Percentiles rank a stretch among this genome's conserved stretches.
Evolutionary conservation across 1,140 invertebrate genomes (phyloP).

Genomic region (Patella vulgata): DNA sequence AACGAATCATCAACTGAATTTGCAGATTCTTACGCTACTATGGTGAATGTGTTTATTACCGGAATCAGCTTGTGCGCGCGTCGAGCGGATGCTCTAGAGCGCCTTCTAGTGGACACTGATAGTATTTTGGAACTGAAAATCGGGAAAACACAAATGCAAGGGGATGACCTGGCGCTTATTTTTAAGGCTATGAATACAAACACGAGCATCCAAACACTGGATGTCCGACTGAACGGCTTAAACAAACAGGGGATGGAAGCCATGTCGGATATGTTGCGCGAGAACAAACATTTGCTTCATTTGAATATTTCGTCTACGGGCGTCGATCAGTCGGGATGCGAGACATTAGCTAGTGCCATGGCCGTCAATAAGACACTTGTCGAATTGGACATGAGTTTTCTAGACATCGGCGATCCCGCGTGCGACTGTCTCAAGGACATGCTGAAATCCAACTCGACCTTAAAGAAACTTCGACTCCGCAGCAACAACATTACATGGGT

Average conservation of each 20-base stretch:
- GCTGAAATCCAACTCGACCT: slow-evolving; percentile 49
- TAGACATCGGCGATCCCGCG: slow-evolving; percentile 53
- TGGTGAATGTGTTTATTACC: slow-evolving; percentile 55
- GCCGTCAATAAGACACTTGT: slow-evolving; percentile 41
- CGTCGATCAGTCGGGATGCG: slow-evolving; percentile 46
- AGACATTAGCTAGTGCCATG: slow-evolving; percentile 41
- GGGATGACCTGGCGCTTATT: slow-evolving; percentile 46
- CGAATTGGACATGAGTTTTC: slow-evolving; percentile 58
- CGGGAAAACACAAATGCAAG: slow-evolving; percentile 54
- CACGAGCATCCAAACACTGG: slow-evolving; percentile 42
- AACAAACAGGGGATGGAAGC: slow-evolving; percentile 47
- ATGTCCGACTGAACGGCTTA: slow-evolving; percentile 57
- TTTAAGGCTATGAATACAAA: slow-evolving; percentile 36
- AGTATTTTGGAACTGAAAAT: slow-evolving; percentile 55
- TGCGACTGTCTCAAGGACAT: slow-evolving; percentile 51
- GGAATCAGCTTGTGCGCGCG: slow-evolving; percentile 48
- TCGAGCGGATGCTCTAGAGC: slow-evolving; percentile 40
- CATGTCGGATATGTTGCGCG: slow-evolving; percentile 43
- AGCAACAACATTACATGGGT: slow-evolving; percentile 54
- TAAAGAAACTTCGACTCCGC: slow-evolving; percentile 52
- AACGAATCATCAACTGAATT: slow-evolving; percentile 4
- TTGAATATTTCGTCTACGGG: slow-evolving; percentile 60
- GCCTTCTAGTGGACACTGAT: slow-evolving; percentile 40
- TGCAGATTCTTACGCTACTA: slow-evolving; percentile 32
- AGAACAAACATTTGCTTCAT: slow-evolving; percentile 46